Evolutionary conservation across 2,113 vertebrate species (phyloP).

Genomic region (Vidua chalybeata): DNA sequence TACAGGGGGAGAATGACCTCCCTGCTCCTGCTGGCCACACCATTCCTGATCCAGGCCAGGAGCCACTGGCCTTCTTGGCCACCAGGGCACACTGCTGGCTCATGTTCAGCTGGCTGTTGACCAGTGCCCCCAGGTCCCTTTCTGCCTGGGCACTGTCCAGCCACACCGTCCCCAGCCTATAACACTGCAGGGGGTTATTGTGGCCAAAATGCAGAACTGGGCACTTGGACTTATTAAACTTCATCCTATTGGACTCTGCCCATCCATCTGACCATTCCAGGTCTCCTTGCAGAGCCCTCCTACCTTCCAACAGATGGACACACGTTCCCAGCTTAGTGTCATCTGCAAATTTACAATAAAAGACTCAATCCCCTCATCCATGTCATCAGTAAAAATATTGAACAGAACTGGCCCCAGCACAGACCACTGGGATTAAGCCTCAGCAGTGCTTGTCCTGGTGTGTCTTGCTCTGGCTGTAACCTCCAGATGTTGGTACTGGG

Average conservation of each 20-base stretch:
- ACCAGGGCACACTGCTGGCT: background rate
- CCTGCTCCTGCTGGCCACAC: background rate
- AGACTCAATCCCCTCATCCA: background rate
- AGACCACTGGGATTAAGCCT: background rate
- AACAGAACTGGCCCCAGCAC: background rate
- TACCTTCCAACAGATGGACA: background rate
- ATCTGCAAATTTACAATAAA: background rate
- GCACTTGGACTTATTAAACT: background rate
- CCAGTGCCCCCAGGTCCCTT: background rate
- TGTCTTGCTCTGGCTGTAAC: background rate
- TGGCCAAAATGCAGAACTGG: background rate
- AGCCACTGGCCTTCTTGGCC: background rate
- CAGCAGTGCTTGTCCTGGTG: background rate
- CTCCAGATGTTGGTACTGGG: background rate
- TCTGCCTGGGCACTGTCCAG: background rate
- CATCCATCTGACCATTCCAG: background rate
- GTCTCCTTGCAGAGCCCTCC: background rate
- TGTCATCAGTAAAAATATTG: background rate
- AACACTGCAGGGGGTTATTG: accelerated
- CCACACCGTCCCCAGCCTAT: accelerated
- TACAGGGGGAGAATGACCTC: background rate
- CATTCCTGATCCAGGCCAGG: background rate
- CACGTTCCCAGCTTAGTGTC: accelerated
- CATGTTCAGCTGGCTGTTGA: background rate
- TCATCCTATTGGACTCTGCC: background rate